Evolutionary conservation across 2,888 invertebrate species (phyloP).

Genomic region (Asteroscopus sphinx): DNA sequence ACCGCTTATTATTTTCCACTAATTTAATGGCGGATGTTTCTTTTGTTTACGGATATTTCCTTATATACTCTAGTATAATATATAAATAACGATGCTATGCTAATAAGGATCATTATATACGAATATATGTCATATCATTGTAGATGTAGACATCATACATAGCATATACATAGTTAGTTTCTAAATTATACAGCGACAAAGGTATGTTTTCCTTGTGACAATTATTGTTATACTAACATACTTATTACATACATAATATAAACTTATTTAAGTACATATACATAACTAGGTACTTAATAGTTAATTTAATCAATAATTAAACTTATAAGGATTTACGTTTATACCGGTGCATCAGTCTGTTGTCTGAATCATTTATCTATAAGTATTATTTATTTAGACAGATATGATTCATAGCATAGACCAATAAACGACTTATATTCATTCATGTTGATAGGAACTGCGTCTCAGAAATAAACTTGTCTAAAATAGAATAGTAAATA

Average conservation of each 20-base stretch:
- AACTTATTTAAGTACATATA: too few species aligned
- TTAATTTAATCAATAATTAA: neutral
- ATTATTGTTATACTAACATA: too few species aligned
- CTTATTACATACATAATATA: too few species aligned
- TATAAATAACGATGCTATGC: neutral
- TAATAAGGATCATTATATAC: neutral
- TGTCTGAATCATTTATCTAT: constrained; percentile 11
- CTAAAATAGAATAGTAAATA: too few species aligned
- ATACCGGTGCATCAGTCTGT: constrained; percentile 11
- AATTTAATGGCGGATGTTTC: constrained; percentile 4
- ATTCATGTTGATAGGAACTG: too few species aligned
- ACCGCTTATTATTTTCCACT: neutral
- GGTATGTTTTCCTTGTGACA: too few species aligned
- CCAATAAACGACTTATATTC: too few species aligned
- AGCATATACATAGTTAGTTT: too few species aligned
- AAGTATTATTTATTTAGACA: constrained; percentile 7
- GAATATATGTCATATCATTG: neutral
- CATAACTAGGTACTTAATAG: too few species aligned
- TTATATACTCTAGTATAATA: neutral
- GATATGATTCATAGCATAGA: constrained; percentile 8
- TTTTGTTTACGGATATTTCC: neutral
- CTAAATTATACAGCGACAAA: too few species aligned
- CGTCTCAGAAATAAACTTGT: too few species aligned
- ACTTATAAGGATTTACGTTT: constrained; percentile 18
- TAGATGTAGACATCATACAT: too few species aligned